phyloP scores from a whole-genome alignment of 1,140 invertebrate species.

The Babylonia areolata region DNA sequence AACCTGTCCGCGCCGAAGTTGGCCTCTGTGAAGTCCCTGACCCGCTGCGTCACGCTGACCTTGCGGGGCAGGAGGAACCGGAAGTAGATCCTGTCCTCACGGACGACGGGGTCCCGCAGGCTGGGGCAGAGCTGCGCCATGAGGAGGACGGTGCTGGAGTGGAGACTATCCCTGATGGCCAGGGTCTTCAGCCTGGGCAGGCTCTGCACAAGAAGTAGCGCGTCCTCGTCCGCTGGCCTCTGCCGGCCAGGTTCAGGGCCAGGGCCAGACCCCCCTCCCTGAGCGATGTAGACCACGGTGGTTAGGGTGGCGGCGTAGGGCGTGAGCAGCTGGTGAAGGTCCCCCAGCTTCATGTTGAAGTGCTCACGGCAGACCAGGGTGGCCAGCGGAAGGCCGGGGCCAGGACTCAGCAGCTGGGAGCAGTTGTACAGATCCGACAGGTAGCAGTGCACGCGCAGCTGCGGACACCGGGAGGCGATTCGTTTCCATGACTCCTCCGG shows the following conservation, averaged over 20 bases:
- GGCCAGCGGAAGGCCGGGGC: not conserved
- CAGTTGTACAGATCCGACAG: not conserved
- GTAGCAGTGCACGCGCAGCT: slow-evolving; percentile 12
- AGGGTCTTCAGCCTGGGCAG: slow-evolving; percentile 16
- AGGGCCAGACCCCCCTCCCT: not conserved
- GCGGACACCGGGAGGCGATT: not conserved
- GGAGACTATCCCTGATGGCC: not conserved
- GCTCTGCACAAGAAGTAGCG: not conserved
- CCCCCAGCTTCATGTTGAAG: not conserved
- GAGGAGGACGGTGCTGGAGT: slow-evolving; percentile 25
- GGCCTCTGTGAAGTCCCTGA: not conserved
- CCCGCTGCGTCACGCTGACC: not conserved
- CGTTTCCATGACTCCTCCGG: slow-evolving; percentile 1
- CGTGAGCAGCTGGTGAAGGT: not conserved
- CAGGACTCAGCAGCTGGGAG: not conserved
- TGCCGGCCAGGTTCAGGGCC: not conserved
- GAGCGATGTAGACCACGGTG: slow-evolving; percentile 10
- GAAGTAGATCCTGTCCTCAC: slow-evolving; percentile 18
- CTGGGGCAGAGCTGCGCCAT: slow-evolving; percentile 19
- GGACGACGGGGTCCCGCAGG: not conserved
- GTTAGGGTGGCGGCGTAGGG: not conserved
- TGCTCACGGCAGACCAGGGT: not conserved
- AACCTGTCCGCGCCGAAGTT: not conserved
- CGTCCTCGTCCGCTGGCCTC: not conserved
- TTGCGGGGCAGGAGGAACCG: not conserved